Evolutionary conservation across 2,888 invertebrate species (phyloP), one percentile per base, ranked within the genome.

Genomic region (Pandemis heparana): DNA sequence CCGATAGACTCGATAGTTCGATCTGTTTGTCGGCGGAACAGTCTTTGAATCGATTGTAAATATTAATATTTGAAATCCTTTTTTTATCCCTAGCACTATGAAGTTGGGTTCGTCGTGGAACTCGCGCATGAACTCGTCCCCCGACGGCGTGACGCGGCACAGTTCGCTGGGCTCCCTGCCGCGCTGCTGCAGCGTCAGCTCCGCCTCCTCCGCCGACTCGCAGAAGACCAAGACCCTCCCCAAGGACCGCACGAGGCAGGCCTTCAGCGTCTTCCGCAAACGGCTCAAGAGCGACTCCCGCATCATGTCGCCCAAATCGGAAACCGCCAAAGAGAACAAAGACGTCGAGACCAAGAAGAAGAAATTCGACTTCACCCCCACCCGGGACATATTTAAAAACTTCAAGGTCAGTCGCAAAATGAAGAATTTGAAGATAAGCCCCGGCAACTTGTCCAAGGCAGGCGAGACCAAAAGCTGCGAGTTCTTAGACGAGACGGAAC

Each of bases 221-320:
- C 18, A 62, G 63, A 71, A 77, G 18, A 65, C 78, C 71, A 67
- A 82, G 76, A 84, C 87, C 14, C 81, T 87, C 80, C 87, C 88
- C 77, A 89, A 88, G 72, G 77, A 80, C 60, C 83, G 83, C 76
- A 83, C 81, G 80, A 79, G 82, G 61, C 85, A 87, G 64, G 81
- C 89, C 5, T 89, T 92, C 82, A 89, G 86, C 75, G 89, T 89
- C 4, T 91, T 92, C 83, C 82, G 89, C 83, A 94, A 94, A 85
- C 87, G 95, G 70, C 88, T 95, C 76, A 94, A 94, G 84, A 94
- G 94, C 84, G 95, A 95, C 81, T 94, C 94, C 0, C 91, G 93
- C 76, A 77, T 90, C 74, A 83, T 83, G 75, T 88, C 90, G 0
- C 89, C 91, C 0, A 93, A 94, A 81, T 89, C 89, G 0, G 92